Evolutionary conservation across 2,797 vertebrate genomes (phyloP).

Genomic region (Sarcoramphus papa): DNA sequence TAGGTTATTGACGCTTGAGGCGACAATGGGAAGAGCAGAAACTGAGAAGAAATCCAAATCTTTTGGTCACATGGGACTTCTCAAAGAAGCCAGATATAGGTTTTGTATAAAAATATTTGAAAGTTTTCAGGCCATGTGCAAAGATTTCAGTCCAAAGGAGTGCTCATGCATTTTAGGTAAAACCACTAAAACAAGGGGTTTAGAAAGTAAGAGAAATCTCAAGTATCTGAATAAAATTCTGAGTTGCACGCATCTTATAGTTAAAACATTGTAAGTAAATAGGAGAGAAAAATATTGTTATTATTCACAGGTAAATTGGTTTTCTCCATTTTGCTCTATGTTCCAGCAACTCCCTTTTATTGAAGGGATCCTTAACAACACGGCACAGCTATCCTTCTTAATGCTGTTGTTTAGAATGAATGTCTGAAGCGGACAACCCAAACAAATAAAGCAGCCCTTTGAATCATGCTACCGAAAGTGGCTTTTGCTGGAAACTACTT

Average conservation of each 20-base stretch:
- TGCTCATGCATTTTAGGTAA: background rate
- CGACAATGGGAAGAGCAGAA: background rate
- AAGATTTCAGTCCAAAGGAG: background rate
- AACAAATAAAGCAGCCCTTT: background rate
- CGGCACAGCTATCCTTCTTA: background rate
- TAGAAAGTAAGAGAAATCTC: background rate
- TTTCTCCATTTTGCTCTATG: background rate
- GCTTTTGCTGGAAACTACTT: background rate
- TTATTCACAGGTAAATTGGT: background rate
- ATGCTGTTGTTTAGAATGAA: background rate
- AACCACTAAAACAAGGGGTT: background rate
- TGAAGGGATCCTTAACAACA: background rate
- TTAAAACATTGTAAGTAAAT: background rate
- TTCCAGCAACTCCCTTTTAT: background rate
- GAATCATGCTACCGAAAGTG: background rate
- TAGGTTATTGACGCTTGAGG: background rate
- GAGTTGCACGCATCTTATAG: background rate
- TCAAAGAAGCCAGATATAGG: background rate
- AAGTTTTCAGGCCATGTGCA: background rate
- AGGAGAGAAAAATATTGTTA: background rate
- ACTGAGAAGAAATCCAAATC: background rate
- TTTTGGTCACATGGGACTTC: background rate
- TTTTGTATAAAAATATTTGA: background rate
- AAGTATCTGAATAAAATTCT: background rate
- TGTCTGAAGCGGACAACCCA: background rate